These are phyloP conservation scores for Mus caroli DNA, from an alignment of 2,797 vertebrate genomes.

Conservation along the genomic window DNA sequence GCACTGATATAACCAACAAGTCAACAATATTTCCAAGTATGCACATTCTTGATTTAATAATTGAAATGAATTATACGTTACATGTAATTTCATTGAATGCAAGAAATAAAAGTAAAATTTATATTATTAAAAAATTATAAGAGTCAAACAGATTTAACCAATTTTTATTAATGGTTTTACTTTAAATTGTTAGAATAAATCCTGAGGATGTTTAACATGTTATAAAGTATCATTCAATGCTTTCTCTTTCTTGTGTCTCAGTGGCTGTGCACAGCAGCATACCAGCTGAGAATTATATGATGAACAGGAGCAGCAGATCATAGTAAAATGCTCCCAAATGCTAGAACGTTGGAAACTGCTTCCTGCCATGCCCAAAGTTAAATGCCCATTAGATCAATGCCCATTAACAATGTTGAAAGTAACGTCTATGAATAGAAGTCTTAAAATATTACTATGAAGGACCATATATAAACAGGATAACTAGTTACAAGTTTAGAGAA, in stretches of 20 bases:
- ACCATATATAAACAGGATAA: neutral
- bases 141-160: neutral
- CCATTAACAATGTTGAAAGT: neutral
- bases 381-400: neutral
- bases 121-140: neutral
- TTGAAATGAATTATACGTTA: neutral
- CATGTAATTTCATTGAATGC: neutral
- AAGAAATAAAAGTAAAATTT: constrained; percentile 36
- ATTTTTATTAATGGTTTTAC: neutral
- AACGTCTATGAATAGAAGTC: neutral
- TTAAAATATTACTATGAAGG: neutral
- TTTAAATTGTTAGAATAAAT: neutral
- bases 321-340: neutral
- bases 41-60: constrained; percentile 16
- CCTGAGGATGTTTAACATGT: neutral
- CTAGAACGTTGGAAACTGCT: neutral
- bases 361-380: neutral
- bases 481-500: neutral
- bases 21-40: neutral
- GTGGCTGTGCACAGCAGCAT: neutral
- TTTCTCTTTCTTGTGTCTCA: neutral
- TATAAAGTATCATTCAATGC: neutral
- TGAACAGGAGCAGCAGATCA: neutral
- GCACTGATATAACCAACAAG: neutral
- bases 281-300: neutral